phyloP scores from a whole-genome alignment of 2,888 invertebrate species.

The Drosophila lutescens region DNA sequence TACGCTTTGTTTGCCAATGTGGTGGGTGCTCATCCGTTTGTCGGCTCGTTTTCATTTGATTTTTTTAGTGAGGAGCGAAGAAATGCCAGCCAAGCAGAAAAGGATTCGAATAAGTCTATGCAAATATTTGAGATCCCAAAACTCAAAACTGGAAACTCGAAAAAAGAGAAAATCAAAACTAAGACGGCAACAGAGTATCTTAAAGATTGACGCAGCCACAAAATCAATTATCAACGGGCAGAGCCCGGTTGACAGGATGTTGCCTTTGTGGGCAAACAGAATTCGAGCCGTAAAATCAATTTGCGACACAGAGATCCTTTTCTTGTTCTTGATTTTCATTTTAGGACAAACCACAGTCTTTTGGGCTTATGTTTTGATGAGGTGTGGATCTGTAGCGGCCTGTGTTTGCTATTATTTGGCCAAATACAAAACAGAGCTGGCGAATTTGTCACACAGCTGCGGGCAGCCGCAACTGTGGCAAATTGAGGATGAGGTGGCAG shows the following conservation, averaged over 20 bases:
- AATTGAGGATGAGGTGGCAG: slow-evolving; percentile 40
- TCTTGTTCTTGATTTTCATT: slow-evolving; percentile 5
- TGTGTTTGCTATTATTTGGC: slow-evolving; percentile 42
- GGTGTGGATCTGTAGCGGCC: slow-evolving; percentile 56
- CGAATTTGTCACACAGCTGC: slow-evolving; percentile 70
- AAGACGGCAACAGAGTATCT: slow-evolving; percentile 10
- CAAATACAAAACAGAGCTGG: slow-evolving; percentile 25
- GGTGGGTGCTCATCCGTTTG: slow-evolving; percentile 65
- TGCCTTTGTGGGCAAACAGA: slow-evolving; percentile 69
- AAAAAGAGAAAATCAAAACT: slow-evolving; percentile 16
- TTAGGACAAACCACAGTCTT: slow-evolving; percentile 60
- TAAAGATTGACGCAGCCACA: slow-evolving; percentile 64
- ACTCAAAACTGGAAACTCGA: slow-evolving; percentile 20
- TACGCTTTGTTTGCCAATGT: slow-evolving; percentile 69
- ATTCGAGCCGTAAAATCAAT: slow-evolving; percentile 76
- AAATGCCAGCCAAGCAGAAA: slow-evolving; percentile 50
- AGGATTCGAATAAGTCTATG: slow-evolving; percentile 58
- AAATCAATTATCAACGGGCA: slow-evolving; percentile 82
- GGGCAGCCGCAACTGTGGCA: slow-evolving; percentile 49
- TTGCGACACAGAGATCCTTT: slow-evolving; percentile 64
- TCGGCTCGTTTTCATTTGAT: slow-evolving; percentile 58
- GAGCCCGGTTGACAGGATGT: slow-evolving; percentile 53
- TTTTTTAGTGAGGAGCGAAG: slow-evolving; percentile 41
- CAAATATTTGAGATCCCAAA: slow-evolving; percentile 64
- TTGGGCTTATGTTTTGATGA: slow-evolving; percentile 55